Conservation (phyloP, 1,140 invertebrate species). For the Drosophila chauvacae region DNA sequence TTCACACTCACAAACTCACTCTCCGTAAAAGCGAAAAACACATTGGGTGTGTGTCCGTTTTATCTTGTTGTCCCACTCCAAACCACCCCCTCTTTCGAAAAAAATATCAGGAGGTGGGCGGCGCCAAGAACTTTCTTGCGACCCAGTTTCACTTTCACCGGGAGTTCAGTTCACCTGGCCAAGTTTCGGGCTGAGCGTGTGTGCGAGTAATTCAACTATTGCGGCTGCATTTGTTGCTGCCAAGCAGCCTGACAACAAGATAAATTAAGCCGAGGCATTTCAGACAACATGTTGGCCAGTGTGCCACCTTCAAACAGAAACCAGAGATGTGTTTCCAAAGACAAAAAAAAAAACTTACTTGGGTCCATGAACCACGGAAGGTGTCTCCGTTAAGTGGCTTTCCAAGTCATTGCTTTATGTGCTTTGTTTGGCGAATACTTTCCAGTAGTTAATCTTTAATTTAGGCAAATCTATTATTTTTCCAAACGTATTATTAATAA, state of each 20-base stretch:
- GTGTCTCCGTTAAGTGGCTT: conserved; percentile 24
- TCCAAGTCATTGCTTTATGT: conserved; percentile 11
- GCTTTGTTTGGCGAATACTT: neutral
- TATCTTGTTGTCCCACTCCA: conserved; percentile 24
- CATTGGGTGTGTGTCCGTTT: conserved; percentile 50
- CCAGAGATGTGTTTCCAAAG: conserved; percentile 33
- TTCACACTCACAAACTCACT: conserved; percentile 25
- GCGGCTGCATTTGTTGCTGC: conserved; percentile 44
- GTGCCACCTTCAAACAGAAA: conserved; percentile 20
- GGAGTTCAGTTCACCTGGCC: conserved; percentile 42
- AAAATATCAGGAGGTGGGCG: conserved; percentile 13
- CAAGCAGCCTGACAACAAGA: conserved; percentile 50
- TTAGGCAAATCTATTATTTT: neutral
- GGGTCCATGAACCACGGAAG: neutral
- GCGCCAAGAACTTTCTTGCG: conserved; percentile 37
- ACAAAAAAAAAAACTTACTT: conserved; percentile 1
- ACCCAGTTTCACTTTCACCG: conserved; percentile 54
- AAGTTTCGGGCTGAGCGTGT: conserved; percentile 29
- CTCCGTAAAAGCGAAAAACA: conserved; percentile 42
- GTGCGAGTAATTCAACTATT: conserved; percentile 63
- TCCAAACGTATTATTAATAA: too few relatives aligned
- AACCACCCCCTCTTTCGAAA: neutral
- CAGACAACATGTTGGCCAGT: conserved; percentile 37
- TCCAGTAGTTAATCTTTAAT: neutral
- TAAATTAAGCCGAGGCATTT: conserved; percentile 47